These are phyloP conservation scores for Metellina segmentata DNA, from an alignment of 2,888 invertebrate species.

Conservation along the genomic window DNA sequence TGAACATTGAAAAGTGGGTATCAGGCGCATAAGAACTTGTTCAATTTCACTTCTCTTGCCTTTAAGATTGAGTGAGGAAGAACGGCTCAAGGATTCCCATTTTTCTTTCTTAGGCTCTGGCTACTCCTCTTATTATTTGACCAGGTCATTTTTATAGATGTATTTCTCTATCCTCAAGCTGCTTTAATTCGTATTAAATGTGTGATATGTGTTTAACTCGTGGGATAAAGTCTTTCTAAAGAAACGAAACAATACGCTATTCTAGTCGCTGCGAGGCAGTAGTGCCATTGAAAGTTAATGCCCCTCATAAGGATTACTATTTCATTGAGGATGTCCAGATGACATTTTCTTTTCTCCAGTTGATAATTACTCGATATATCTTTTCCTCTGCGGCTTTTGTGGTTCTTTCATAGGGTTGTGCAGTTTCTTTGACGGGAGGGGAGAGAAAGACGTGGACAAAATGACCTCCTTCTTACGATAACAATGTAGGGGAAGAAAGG, in stretches of 20 bases:
- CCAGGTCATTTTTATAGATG: not conserved
- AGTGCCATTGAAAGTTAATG: not conserved
- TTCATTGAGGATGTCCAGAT: conserved; percentile 3
- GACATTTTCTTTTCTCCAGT: conserved; percentile 29
- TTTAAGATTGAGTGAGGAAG: no score
- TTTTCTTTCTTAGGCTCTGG: no score
- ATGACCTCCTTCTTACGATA: conserved; percentile 15
- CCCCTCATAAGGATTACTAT: conserved; percentile 5
- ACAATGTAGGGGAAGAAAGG: conserved; percentile 25
- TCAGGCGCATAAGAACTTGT: no score
- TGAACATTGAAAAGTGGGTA: no score
- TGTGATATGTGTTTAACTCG: not conserved
- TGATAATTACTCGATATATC: conserved; percentile 31
- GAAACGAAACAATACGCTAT: not conserved
- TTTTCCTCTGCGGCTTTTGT: conserved; percentile 12
- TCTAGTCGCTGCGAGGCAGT: not conserved
- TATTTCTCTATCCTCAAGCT: not conserved
- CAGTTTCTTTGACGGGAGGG: conserved; percentile 9
- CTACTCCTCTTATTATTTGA: no score
- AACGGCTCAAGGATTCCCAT: no score
- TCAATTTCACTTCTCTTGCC: no score
- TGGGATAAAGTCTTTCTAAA: not conserved
- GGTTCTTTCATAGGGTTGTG: not conserved
- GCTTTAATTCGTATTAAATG: not conserved
- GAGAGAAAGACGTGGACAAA: conserved; percentile 23